These are phyloP conservation scores for Rhamphomyia laevipes DNA, from an alignment of 2,888 invertebrate species.

Conservation along the genomic window DNA sequence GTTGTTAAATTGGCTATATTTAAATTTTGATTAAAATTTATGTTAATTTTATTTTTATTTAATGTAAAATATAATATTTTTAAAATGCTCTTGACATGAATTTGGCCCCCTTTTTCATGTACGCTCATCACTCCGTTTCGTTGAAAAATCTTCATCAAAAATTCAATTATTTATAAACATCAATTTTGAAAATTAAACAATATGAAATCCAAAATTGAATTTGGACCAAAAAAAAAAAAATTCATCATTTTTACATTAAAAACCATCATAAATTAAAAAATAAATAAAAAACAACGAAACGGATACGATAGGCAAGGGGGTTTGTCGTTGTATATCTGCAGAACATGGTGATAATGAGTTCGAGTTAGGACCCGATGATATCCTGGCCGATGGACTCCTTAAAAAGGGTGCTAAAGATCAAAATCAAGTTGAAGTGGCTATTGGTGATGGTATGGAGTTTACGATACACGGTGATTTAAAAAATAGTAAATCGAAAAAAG, in stretches of 20 bases:
- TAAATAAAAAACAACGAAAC: constrained; percentile 20
- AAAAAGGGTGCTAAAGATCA: constrained; percentile 81
- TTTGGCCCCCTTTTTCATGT: constrained; percentile 13
- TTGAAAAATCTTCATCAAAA: constrained; percentile 3
- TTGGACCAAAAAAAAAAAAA: constrained; percentile 9
- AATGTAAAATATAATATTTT: not conserved
- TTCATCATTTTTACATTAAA: constrained; percentile 8
- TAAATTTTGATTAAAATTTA: too few relatives aligned
- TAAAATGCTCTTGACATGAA: constrained; percentile 12
- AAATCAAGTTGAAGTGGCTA: constrained; percentile 81
- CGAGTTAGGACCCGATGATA: constrained; percentile 52
- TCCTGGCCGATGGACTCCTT: constrained; percentile 72
- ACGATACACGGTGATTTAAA: constrained; percentile 83
- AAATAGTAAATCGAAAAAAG: constrained; percentile 70
- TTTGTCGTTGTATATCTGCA: constrained; percentile 56
- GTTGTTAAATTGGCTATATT: not conserved
- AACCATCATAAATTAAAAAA: constrained; percentile 10
- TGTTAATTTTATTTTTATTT: not conserved
- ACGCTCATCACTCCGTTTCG: constrained; percentile 9
- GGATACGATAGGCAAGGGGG: constrained; percentile 40
- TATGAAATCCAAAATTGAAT: constrained; percentile 9
- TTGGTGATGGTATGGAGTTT: constrained; percentile 88
- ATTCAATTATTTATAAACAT: constrained; percentile 6
- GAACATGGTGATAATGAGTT: constrained; percentile 52
- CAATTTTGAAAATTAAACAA: not conserved